phyloP scores from a whole-genome alignment of 2,888 invertebrate species.

The Oligia fasciuncula region DNA sequence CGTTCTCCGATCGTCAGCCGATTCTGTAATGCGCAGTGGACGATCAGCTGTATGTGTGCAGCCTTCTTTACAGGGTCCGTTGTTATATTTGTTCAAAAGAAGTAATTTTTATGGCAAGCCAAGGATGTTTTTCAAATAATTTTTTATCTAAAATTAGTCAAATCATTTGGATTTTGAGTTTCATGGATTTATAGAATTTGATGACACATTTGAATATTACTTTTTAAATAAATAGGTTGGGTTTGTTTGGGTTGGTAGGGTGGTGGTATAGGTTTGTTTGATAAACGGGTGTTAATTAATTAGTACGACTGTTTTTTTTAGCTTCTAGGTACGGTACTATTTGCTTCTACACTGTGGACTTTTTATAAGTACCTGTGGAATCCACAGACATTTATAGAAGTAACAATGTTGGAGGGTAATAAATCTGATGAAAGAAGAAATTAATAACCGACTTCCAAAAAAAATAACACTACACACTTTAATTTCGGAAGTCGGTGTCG shows the following conservation, averaged over 20 bases:
- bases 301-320: neutral
- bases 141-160: neutral
- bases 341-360: neutral
- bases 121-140: neutral
- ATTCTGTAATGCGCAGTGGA: slow-evolving; percentile 67
- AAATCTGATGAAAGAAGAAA: no score
- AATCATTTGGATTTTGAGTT: neutral
- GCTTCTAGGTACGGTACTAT: neutral
- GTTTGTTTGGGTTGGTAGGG: no score
- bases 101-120: neutral
- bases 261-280: no score
- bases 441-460: no score
- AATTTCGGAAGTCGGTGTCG: no score
- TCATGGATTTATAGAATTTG: no score
- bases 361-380: no score
- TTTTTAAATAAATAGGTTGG: neutral
- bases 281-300: neutral
- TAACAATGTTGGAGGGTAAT: neutral
- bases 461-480: no score
- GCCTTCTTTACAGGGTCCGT: slow-evolving; percentile 10
- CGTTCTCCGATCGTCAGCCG: slow-evolving; percentile 74
- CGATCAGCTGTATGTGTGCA: slow-evolving; percentile 27
- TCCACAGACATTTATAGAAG: no score
- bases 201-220: neutral
- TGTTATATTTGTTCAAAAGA: neutral